Conservation (phyloP, 2,888 invertebrate genomes). For the Urechis unicinctus region DNA sequence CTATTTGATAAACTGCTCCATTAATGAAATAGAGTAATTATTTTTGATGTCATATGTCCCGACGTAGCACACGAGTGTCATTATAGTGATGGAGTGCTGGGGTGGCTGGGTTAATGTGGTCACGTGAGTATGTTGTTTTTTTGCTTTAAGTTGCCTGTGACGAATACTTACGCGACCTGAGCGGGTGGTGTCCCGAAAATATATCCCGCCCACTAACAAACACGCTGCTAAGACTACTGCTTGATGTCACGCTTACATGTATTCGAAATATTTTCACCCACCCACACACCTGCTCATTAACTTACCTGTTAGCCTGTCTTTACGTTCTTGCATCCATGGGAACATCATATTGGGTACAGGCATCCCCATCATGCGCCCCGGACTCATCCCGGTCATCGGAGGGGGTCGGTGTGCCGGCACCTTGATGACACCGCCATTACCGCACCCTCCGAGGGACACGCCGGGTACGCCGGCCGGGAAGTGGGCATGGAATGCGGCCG, state of each 20-base stretch:
- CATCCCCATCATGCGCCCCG: not conserved
- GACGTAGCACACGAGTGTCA: no score
- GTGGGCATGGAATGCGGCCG: not conserved
- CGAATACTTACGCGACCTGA: no score
- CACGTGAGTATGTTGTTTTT: no score
- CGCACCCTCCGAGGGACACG: constrained; percentile 2
- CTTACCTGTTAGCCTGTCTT: constrained; percentile 43
- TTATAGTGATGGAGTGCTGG: no score
- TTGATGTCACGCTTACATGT: not conserved
- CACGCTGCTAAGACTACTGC: not conserved
- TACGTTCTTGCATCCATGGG: constrained; percentile 42
- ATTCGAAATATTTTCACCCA: not conserved
- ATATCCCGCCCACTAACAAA: no score
- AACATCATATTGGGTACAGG: constrained; percentile 23
- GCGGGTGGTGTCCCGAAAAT: no score
- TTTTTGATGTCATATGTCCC: no score
- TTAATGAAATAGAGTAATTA: no score
- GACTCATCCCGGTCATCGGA: not conserved
- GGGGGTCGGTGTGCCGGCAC: constrained; percentile 17
- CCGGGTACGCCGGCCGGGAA: not conserved
- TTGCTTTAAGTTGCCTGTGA: no score
- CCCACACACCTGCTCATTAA: constrained; percentile 1
- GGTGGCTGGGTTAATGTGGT: no score
- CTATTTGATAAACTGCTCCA: no score
- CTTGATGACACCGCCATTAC: constrained; percentile 19